Conservation (phyloP, 2,797 vertebrate genomes). For the Mormyrus proboscirostris region DNA sequence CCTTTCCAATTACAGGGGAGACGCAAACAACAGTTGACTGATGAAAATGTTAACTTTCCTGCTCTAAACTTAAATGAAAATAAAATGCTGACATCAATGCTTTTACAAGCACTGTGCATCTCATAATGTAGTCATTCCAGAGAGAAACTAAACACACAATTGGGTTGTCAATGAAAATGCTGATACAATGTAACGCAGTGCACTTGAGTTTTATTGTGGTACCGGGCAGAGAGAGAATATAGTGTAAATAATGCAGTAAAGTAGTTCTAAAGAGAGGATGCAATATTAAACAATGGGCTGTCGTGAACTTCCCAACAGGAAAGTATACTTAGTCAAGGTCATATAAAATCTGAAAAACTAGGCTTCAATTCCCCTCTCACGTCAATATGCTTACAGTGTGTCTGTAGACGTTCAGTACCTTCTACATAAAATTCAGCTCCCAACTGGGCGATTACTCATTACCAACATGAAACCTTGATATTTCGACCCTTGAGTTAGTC, state of each 20-base stretch:
- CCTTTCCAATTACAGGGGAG: background rate
- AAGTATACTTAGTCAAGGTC: background rate
- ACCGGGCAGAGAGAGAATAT: background rate
- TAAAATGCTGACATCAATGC: background rate
- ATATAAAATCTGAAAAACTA: background rate
- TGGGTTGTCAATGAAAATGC: background rate
- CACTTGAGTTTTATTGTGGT: background rate
- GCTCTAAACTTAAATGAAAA: background rate
- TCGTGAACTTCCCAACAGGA: background rate
- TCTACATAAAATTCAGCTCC: background rate
- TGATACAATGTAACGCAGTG: background rate
- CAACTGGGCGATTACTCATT: background rate
- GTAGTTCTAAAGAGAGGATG: background rate
- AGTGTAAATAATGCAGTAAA: constrained; percentile 10
- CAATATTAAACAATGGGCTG: background rate
- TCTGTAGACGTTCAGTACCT: background rate
- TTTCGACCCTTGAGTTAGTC: background rate
- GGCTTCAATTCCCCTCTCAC: background rate
- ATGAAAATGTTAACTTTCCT: background rate
- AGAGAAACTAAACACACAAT: background rate
- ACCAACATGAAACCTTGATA: background rate
- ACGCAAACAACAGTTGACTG: background rate
- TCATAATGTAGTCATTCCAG: background rate
- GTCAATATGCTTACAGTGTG: background rate
- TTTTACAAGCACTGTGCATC: background rate